Conservation (phyloP, 2,888 invertebrate genomes). For the Leptarthrus brevirostris region DNA sequence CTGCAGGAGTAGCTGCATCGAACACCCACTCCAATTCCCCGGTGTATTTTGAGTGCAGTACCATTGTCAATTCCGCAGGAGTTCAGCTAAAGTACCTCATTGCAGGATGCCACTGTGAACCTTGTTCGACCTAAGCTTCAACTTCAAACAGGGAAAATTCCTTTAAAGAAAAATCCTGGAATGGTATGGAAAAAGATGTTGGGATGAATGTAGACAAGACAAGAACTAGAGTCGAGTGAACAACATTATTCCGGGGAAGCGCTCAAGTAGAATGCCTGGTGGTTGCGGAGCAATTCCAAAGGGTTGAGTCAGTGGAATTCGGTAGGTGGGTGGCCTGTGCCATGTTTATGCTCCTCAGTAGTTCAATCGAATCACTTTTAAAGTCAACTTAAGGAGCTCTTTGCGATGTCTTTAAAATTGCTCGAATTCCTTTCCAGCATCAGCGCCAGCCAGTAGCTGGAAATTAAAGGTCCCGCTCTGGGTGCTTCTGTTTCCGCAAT, state of each 20-base stretch:
- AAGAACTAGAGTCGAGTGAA: constrained; percentile 28
- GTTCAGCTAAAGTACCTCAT: background rate
- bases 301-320: constrained; percentile 9
- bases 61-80: constrained; percentile 21
- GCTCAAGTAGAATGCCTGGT: constrained; percentile 38
- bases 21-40: background rate
- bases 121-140: constrained; percentile 16
- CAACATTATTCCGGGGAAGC: constrained; percentile 39
- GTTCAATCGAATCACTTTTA: constrained; percentile 32
- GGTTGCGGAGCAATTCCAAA: constrained; percentile 28
- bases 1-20: too few relatives aligned
- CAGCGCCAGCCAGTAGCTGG: background rate
- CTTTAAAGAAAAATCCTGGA: background rate
- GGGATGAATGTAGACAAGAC: constrained; percentile 35
- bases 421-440: background rate
- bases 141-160: constrained; percentile 31
- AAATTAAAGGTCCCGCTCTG: background rate
- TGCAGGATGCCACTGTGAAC: constrained; percentile 3
- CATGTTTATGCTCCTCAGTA: constrained; percentile 13
- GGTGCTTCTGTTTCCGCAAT: background rate
- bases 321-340: background rate
- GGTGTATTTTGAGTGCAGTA: background rate
- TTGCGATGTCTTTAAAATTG: constrained; percentile 23
- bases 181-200: constrained; percentile 30
- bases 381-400: background rate